Base-by-base conservation (phyloP, 2,888 invertebrate genomes). In the Epistrophe grossulariae region DNA sequence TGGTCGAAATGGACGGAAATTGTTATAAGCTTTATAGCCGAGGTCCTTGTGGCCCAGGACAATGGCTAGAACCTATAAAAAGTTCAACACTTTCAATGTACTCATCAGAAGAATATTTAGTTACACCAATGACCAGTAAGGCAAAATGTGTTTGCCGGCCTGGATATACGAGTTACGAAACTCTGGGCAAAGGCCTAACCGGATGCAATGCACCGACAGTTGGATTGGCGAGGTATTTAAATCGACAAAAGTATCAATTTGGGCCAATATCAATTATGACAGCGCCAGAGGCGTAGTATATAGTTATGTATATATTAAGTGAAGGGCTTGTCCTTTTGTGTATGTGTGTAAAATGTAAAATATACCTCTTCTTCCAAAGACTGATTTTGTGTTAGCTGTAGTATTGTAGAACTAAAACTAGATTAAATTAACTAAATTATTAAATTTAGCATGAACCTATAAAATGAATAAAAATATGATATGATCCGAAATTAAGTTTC, bases 1-100 rank as follows among this genome's bases (percentile, higher is more conserved):
- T 95, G 90, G 95, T 95, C 0, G 93, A 94, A 7, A 94, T 95
- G 89, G 95, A 95, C 84, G 94, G 95, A 13, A 94, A 94, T n/a
- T 97, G 97, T 91, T 95, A 96, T 91, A 95, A 95, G 89, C 93
- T 97, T 19, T 96, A 97, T 91, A 95, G 95, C 0, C 96, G 95
- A 89, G 97, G 97, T 0, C 97, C 97, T 0, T 97, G 97, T 89
- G 93, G 94, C 0, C 94, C 94, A 0, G 96, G 96, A 0, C 95
- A 96, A 88, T 96, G 96, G 96, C 90, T 96, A 50, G 95, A 95
- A 31, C 94, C 95, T 0, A 93, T 93, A 28, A 93, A 95, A 88
- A 89, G 90, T 0, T 89, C 93, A 64, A 66, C 71, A n/a, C 59
- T 59, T 9, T 50, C 74, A n/a, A 50, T 79, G 11, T 70, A 74